Evolutionary conservation across 2,113 vertebrate genomes (phyloP).

Genomic region (Chaenocephalus aceratus): DNA sequence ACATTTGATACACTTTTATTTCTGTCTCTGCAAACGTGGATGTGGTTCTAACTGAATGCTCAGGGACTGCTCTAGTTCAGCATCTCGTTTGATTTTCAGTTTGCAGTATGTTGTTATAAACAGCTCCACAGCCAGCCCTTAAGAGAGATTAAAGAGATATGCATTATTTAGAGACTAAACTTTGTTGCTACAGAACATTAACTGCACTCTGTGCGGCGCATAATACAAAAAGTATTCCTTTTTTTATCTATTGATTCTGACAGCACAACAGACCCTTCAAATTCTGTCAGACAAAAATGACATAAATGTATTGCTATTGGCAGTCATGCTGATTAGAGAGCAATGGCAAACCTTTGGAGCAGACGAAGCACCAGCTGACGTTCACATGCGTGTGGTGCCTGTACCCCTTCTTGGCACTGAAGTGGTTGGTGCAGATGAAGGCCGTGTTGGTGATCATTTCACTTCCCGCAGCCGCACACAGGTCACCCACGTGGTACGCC

Average conservation of each 20-base stretch:
- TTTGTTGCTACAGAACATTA: too few relatives aligned
- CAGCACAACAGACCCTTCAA: not conserved
- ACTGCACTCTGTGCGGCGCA: too few relatives aligned
- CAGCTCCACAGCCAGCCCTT: too few relatives aligned
- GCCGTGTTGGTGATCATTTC: slow-evolving; percentile 89
- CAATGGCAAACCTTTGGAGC: slow-evolving; percentile 91
- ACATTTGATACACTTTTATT: too few relatives aligned
- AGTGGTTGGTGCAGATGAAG: slow-evolving; percentile 94
- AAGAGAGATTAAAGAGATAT: too few relatives aligned
- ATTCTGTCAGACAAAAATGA: not conserved
- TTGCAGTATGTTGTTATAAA: too few relatives aligned
- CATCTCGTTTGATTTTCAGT: too few relatives aligned
- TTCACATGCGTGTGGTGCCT: slow-evolving; percentile 96
- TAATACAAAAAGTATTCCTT: too few relatives aligned
- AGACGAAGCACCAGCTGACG: slow-evolving; percentile 99
- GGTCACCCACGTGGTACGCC: slow-evolving; percentile 92
- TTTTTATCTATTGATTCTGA: not conserved
- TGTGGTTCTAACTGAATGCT: not conserved
- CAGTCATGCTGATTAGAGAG: not conserved
- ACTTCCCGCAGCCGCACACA: slow-evolving; percentile 93
- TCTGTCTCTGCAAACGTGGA: not conserved
- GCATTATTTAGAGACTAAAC: too few relatives aligned
- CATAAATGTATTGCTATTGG: not conserved
- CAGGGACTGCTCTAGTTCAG: not conserved
- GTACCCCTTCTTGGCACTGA: slow-evolving; percentile 92